Percentiles rank a stretch among this genome's conserved stretches.
phyloP scores from a whole-genome alignment of 35 echinoderm and acorn worm genomes.

The Apostichopus californicus region DNA sequence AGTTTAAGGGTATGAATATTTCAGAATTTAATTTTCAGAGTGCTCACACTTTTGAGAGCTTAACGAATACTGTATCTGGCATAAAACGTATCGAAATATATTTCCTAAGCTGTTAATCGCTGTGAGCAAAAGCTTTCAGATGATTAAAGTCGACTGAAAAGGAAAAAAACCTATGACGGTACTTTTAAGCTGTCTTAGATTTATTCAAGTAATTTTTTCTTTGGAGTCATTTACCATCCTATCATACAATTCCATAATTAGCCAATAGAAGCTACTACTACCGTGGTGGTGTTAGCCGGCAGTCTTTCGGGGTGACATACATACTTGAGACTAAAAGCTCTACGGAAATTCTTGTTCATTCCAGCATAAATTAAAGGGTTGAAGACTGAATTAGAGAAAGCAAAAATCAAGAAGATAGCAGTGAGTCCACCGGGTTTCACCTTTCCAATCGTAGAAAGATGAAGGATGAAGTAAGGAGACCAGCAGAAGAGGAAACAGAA shows the following conservation, averaged over 20 bases:
- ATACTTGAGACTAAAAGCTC: background rate
- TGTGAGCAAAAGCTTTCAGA: too few species aligned
- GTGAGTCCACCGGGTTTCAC: background rate
- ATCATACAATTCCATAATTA: background rate
- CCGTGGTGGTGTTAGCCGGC: background rate
- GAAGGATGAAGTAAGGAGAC: slow-evolving; percentile 32
- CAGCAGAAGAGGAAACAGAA: slow-evolving; percentile 22
- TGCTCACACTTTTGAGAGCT: too few species aligned
- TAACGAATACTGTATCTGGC: too few species aligned
- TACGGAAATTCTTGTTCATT: slow-evolving; percentile 17
- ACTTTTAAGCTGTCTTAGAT: too few species aligned
- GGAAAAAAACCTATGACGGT: too few species aligned
- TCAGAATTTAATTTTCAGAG: too few species aligned
- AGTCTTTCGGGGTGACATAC: background rate
- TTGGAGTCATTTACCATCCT: too few species aligned
- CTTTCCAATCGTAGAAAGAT: background rate
- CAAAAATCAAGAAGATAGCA: background rate
- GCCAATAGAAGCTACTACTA: background rate
- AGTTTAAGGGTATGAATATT: too few species aligned
- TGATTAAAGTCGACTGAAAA: too few species aligned
- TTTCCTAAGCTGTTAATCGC: too few species aligned
- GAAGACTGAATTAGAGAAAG: background rate
- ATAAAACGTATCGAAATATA: too few species aligned
- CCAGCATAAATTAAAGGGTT: slow-evolving; percentile 40
- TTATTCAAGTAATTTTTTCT: too few species aligned